phyloP scores from a whole-genome alignment of 2,888 invertebrate species.

The Caenorhabditis sp. region DNA sequence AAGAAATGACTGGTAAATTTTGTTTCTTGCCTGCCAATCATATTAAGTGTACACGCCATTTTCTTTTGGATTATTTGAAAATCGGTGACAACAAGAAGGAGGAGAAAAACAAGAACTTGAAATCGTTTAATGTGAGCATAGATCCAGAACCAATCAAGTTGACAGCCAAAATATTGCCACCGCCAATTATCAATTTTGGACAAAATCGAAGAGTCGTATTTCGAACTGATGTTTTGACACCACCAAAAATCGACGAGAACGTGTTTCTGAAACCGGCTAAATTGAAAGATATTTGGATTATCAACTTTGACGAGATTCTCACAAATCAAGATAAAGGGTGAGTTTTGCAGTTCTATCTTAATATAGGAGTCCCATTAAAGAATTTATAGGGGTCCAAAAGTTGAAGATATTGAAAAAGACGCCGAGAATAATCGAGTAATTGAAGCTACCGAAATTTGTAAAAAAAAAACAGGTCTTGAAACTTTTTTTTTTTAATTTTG shows the following conservation, averaged over 20 bases:
- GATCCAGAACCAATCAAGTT: constrained; percentile 5
- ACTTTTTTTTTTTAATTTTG: no score
- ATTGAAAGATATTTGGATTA: constrained; percentile 1
- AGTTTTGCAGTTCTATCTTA: no score
- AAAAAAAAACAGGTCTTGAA: no score
- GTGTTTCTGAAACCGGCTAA: constrained; percentile 12
- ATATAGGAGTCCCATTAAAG: no score
- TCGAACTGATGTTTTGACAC: not conserved
- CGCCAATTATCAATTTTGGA: constrained; percentile 18
- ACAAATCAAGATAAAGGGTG: constrained; percentile 1
- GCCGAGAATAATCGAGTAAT: no score
- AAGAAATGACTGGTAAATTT: constrained; percentile 21
- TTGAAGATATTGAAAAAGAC: no score
- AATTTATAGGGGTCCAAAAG: no score
- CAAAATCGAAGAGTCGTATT: not conserved
- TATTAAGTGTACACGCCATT: not conserved
- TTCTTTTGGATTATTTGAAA: constrained; percentile 5
- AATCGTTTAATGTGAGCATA: constrained; percentile 18
- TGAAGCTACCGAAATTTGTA: no score
- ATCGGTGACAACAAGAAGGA: constrained; percentile 17
- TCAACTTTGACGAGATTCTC: constrained; percentile 12
- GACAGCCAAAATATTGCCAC: constrained; percentile 13
- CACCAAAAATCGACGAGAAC: not conserved
- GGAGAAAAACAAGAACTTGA: no score
- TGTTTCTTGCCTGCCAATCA: constrained; percentile 16